Evolutionary conservation across 2,888 invertebrate genomes (phyloP).

Genomic region (Glyphotaelius pellucidus): DNA sequence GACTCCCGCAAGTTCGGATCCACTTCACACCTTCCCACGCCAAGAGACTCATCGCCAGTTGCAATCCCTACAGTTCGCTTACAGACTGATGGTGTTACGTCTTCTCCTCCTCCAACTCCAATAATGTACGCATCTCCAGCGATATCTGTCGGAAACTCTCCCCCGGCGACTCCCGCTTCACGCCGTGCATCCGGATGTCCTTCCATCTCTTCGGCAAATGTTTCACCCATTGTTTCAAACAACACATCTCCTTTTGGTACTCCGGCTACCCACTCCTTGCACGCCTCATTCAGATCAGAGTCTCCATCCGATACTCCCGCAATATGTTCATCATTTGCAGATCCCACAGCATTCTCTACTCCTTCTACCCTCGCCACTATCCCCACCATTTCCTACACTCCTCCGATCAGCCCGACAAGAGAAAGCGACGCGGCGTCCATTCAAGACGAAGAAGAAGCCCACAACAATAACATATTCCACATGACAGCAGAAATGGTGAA

Average conservation of each 20-base stretch:
- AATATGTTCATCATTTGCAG: conserved; percentile 4
- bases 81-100: conserved; percentile 1
- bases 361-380: conserved; percentile 33
- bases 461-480: conserved; percentile 44
- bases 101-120: conserved; percentile 37
- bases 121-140: conserved; percentile 37
- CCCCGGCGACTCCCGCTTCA: neutral
- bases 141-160: conserved; percentile 20
- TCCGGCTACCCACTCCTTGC: conserved; percentile 15
- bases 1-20: conserved; percentile 5
- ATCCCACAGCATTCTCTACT: conserved; percentile 17
- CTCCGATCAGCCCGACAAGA: conserved; percentile 40
- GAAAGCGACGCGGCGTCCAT: neutral
- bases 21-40: conserved; percentile 26
- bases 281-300: conserved; percentile 27
- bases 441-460: conserved; percentile 24
- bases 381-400: conserved; percentile 40
- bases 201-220: neutral
- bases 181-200: neutral
- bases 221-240: conserved; percentile 9
- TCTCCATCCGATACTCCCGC: conserved; percentile 34
- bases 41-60: conserved; percentile 31
- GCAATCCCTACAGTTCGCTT: conserved; percentile 31
- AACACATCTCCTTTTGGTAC: conserved; percentile 6
- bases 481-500: conserved; percentile 41